Conservation (phyloP, 2,888 invertebrate species). For the Cyaniris semiargus region DNA sequence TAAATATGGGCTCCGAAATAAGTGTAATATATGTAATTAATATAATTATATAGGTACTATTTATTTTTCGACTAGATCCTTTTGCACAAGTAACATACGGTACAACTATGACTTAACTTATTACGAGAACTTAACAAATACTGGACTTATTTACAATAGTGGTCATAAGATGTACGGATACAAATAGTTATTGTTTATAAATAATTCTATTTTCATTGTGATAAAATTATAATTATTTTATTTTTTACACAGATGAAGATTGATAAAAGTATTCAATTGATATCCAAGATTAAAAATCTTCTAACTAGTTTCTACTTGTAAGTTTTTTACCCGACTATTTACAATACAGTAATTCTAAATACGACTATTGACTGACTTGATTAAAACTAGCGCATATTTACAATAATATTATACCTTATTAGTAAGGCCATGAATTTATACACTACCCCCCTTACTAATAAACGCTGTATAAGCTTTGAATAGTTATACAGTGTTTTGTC, state of each 20-base stretch:
- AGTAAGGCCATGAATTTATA: constrained; percentile 25
- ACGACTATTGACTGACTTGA: constrained; percentile 12
- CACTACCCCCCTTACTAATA: no score
- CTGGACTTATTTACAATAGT: constrained; percentile 36
- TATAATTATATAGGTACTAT: constrained; percentile 65
- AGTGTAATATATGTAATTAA: constrained; percentile 60
- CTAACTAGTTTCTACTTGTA: constrained; percentile 4
- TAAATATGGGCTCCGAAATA: constrained; percentile 72
- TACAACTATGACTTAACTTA: constrained; percentile 68
- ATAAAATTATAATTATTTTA: not conserved
- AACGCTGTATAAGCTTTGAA: no score
- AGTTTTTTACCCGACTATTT: not conserved
- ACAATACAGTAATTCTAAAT: not conserved
- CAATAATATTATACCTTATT: constrained; percentile 27
- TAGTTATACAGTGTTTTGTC: no score
- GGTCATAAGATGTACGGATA: constrained; percentile 21
- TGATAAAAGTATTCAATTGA: constrained; percentile 21
- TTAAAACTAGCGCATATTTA: constrained; percentile 6
- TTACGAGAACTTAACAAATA: constrained; percentile 27
- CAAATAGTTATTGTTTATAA: constrained; percentile 5
- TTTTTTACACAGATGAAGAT: constrained; percentile 1
- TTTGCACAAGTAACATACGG: constrained; percentile 69
- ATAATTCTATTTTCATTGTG: constrained; percentile 17
- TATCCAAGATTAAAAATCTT: constrained; percentile 21
- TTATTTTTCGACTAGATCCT: constrained; percentile 76